Base-by-base conservation (phyloP, 2,888 invertebrate species). In the Chorisops tibialis region DNA sequence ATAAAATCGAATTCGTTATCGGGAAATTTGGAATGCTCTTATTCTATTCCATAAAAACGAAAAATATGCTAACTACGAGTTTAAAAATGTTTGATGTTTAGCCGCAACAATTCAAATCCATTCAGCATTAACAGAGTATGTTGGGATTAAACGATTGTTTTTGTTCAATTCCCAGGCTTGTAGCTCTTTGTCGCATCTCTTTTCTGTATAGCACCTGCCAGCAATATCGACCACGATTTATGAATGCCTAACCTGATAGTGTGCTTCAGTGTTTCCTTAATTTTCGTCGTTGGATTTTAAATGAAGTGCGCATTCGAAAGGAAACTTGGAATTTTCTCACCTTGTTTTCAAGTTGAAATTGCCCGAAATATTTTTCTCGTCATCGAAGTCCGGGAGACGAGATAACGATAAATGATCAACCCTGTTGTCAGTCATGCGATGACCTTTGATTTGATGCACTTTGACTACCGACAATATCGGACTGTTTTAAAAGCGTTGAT, bases 391-490 rank as follows among this genome's bases (percentile, higher is more conserved):
- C 39, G n/a, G 30, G 49, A 47, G 47, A 3, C 48, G 22, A 22
- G 59, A 47, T 37, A 37, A 49, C 54, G 41, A 54, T 59, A 47
- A 49, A 59, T 59, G 47, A 59, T 49, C 49, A 49, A 39, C 59
- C 47, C 48, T 30, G 49, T 47, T 59, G 59, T 59, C 59, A 59
- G 47, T 49, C 59, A 59, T 49, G 47, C 59, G 37, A 37, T 47
- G 59, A 59, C 38, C 48, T 21, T 48, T 59, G 30, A 59, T 35
- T 47, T 39, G 39, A 49, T 59, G 59, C 35, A 49, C 59, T 30
- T 30, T 5, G 30, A 45, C 39, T 58, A 18, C 18, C 35, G 39
- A 45, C 58, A 45, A 45, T 48, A 47, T 35, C 47, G 58, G 45
- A 37, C 37, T 37, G 21, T 18, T 37, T 35, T 24, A 45, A 12